Evolutionary conservation across 2,113 vertebrate species (phyloP), one percentile per base, ranked within the genome.

Genomic region (Murina feae): DNA sequence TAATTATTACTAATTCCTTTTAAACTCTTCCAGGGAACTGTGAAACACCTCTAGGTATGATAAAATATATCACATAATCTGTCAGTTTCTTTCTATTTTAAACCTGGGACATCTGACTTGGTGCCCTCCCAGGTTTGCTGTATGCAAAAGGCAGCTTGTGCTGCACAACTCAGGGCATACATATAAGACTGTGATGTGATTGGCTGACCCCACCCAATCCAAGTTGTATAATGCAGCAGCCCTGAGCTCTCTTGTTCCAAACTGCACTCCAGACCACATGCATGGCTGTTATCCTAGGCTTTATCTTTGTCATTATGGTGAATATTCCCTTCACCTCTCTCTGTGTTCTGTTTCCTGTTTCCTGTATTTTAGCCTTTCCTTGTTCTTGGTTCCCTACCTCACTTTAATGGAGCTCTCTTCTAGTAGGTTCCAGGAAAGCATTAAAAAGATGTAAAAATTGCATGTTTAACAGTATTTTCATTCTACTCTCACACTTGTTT

Each of bases 1-100:
- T 76, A 74, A 49, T 60, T 72, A 80, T 74, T n/a, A 75, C 21
- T 53, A 32, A 85, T 89, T 95, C 30, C 14, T 96, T 89, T 44
- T 44, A 72, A 6, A 86, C 23, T 42, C 71, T 94, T 90, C 4
- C 11, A 7, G 49, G 58, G 4, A 69, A 51, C 66, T 58, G 3
- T 37, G 83, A 76, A 88, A 63, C 7, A 3, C 39, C 7, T 83
- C 9, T 84, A 55, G 30, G 28, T 53, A 18, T 17, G 23, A 13
- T 42, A 53, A 95, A 86, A 25, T 85, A 35, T 75, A 55, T 66
- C 53, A 37, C 32, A 35, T 65, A 69, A 53, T 28, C n/a, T 63
- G 39, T 63, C 5, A 39, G 11, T 42, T 32, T 32, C 17, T 53
- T 82, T n/a, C 47, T 82, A 65, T 92, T 39, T 53, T 1, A 25